Evolutionary conservation across 2,113 vertebrate species (phyloP), one percentile per base, ranked within the genome.

Genomic region (Verasper variegatus): DNA sequence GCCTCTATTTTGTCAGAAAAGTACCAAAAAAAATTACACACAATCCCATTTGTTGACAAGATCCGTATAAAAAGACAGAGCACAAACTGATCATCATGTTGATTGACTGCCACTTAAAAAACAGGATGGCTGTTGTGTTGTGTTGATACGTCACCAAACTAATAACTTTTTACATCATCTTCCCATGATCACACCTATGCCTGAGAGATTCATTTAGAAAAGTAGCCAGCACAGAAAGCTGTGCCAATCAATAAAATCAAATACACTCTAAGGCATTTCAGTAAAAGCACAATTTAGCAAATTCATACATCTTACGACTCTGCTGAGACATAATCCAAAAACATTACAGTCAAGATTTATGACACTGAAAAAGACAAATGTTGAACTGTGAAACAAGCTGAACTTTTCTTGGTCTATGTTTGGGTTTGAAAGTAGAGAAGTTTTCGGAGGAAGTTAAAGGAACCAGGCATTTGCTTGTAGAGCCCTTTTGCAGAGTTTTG

Each of bases 381-480:
- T 37, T 42, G 12, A 40, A 40, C 37, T 35, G 6, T 35, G 31
- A 37, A 9, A 37, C 35, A 8, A 37, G 35, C 35, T 37, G 35
- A 42, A 42, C 40, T 12, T 13, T 13, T 42, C 40, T 42, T 13
- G 40, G 40, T 13, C 40, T 80, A 71, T 1, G 37, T 3, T 90
- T 1, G 87, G 75, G 62, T 40, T 69, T 59, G 37, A 65, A 99
- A 99, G 88, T 95, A 96, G 75, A 99, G 90, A 23, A 75, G 95
- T 78, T 98, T 99, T 52, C 97, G 96, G 27, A 99, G 97, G 67
- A 96, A 99, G 82, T 97, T 98, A 87, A 99, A 97, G 20, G 93
- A 96, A 35, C 96, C 96, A 0, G 98, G 97, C 49, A 98, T 98
- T 92, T 99, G 98, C 81, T 99, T 99, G 92, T 93, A 98, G 60